phyloP scores from a whole-genome alignment of 2,797 vertebrate genomes.

The Phylloscopus collybita region DNA sequence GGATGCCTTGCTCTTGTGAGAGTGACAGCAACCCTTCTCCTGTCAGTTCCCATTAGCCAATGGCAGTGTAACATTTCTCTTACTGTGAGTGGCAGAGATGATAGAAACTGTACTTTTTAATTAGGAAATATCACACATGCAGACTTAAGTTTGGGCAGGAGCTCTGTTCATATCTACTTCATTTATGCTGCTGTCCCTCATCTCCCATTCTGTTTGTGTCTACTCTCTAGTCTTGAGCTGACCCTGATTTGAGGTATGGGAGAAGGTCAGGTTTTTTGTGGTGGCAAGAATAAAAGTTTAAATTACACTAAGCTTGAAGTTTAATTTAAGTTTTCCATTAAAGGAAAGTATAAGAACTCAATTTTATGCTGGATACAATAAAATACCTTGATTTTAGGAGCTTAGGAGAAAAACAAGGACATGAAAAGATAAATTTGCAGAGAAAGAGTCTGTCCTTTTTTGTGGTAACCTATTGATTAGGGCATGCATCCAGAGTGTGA shows the following conservation, averaged over 20 bases:
- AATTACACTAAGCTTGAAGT: neutral
- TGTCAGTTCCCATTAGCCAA: slow-evolving; percentile 15
- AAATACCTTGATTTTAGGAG: neutral
- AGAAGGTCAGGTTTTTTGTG: neutral
- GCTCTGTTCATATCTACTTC: neutral
- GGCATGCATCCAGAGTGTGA: slow-evolving; percentile 1
- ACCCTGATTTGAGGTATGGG: neutral
- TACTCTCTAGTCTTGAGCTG: neutral
- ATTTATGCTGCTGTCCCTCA: neutral
- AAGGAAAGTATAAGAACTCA: neutral
- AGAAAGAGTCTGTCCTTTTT: slow-evolving; percentile 4
- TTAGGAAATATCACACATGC: neutral
- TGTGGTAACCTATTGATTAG: slow-evolving; percentile 37
- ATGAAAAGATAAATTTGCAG: neutral
- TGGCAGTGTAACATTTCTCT: neutral
- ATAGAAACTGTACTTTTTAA: neutral
- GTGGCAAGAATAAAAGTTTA: neutral
- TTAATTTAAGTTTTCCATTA: neutral
- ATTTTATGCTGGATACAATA: neutral
- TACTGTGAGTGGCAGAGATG: neutral
- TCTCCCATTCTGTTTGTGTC: neutral
- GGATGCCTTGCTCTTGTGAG: neutral
- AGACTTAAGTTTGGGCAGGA: neutral
- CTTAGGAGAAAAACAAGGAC: neutral
- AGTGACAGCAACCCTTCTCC: neutral